A percentile compares a stretch with the other conserved stretches of the same genome.
Evolutionary conservation across 2,888 invertebrate species (phyloP).

Genomic region (Odontothrips loti): DNA sequence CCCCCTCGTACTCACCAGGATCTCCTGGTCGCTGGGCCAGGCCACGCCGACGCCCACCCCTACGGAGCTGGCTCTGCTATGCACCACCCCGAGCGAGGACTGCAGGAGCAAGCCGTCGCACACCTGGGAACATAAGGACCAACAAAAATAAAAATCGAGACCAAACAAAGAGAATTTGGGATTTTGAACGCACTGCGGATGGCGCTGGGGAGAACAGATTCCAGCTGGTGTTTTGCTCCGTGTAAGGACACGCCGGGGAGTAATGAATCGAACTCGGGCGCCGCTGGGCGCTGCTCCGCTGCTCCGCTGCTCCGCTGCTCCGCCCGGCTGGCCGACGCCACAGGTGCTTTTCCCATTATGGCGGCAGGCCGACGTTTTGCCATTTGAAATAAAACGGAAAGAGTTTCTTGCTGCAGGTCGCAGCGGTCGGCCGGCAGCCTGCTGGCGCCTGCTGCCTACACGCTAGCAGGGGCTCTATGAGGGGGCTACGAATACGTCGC

Average conservation of each 20-base stretch:
- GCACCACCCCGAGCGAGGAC: conserved; percentile 18
- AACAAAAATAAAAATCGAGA: no score
- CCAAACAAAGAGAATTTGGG: no score
- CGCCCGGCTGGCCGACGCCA: not conserved
- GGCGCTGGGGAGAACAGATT: no score
- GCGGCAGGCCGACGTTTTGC: not conserved
- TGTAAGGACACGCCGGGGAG: no score
- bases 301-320: not conserved
- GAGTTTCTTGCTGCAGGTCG: no score
- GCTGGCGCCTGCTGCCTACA: not conserved
- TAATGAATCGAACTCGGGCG: not conserved
- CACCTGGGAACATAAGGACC: not conserved
- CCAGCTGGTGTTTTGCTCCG: no score
- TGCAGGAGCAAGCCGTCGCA: conserved; percentile 16
- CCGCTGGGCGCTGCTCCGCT: not conserved
- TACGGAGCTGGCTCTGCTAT: conserved; percentile 4
- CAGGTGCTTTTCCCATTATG: conserved; percentile 8
- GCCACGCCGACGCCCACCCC: conserved; percentile 10
- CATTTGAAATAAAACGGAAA: conserved; percentile 14
- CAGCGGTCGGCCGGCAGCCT: no score
- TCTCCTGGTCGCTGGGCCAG: conserved; percentile 18
- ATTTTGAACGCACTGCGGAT: no score
- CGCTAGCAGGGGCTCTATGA: no score
- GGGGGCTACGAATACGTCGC: no score
- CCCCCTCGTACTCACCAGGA: conserved; percentile 3